These are phyloP conservation scores for Hymenochirus boettgeri DNA, from an alignment of 2,113 vertebrate genomes.

Conservation along the genomic window DNA sequence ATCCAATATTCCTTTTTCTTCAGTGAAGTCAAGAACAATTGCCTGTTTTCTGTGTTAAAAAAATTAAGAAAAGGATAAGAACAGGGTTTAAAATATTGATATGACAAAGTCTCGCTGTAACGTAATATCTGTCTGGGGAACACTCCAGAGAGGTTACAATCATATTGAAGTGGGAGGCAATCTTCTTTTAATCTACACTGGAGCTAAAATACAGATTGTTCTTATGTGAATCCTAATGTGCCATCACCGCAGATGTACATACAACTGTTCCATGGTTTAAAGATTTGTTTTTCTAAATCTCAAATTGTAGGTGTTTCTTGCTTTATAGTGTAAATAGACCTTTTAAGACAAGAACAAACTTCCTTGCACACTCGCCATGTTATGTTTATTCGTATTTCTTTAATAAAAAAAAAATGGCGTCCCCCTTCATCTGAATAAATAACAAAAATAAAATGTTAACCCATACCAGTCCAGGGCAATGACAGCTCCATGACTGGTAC, in stretches of 20 bases:
- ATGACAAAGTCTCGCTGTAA: neutral
- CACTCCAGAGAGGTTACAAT: neutral
- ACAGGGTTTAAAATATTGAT: neutral
- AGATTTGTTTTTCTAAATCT: too few species aligned
- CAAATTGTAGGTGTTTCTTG: too few species aligned
- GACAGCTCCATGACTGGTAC: too few species aligned
- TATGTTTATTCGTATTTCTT: too few species aligned
- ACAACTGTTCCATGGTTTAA: too few species aligned
- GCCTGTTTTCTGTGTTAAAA: constrained; percentile 1
- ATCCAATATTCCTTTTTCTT: neutral
- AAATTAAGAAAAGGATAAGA: neutral
- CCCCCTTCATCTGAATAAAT: too few species aligned
- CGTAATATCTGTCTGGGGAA: neutral
- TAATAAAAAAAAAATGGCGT: constrained; percentile 16
- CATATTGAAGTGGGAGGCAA: neutral
- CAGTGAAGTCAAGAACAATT: neutral
- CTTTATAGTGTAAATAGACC: too few species aligned
- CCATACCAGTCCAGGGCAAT: too few species aligned
- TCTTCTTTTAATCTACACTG: neutral
- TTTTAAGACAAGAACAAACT: too few species aligned
- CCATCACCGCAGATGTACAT: too few species aligned
- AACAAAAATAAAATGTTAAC: too few species aligned
- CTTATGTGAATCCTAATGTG: constrained; percentile 6
- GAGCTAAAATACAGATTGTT: neutral
- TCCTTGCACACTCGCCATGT: too few species aligned